Conservation (phyloP, 2,888 invertebrate species). For the Aquatica leii region DNA sequence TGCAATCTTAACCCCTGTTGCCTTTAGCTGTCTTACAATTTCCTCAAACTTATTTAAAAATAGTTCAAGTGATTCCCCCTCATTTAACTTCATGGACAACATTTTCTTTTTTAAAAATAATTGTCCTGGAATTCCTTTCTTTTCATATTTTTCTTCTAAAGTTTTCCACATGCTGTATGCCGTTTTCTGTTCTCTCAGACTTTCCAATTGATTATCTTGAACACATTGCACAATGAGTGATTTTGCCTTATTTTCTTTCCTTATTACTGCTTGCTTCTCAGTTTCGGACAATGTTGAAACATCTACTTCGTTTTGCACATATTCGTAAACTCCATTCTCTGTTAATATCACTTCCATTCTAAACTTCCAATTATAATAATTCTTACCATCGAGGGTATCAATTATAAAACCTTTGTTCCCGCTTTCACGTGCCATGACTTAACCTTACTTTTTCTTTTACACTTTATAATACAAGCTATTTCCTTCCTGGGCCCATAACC, state of each 20-base stretch:
- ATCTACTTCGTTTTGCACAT: too few species aligned
- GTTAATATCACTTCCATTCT: too few species aligned
- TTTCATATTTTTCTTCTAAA: constrained; percentile 28
- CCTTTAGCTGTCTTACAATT: constrained; percentile 26
- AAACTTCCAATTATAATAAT: too few species aligned
- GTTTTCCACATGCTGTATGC: constrained; percentile 33
- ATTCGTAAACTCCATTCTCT: too few species aligned
- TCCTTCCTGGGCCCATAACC: too few species aligned
- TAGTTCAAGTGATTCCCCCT: constrained; percentile 23
- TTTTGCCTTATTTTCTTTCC: too few species aligned
- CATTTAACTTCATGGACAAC: constrained; percentile 24
- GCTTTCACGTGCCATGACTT: too few species aligned
- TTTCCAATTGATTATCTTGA: constrained; percentile 22
- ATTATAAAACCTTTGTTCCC: too few species aligned
- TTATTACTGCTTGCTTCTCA: not conserved
- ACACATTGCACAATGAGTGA: constrained; percentile 9
- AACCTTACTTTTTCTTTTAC: too few species aligned
- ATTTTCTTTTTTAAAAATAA: constrained; percentile 28
- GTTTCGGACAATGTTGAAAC: not conserved
- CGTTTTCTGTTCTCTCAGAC: constrained; percentile 28
- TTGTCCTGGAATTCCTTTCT: constrained; percentile 26
- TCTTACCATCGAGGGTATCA: too few species aligned
- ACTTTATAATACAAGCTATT: too few species aligned
- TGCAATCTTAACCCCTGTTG: constrained; percentile 21
- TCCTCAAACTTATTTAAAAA: constrained; percentile 31